These are phyloP conservation scores for Danionella dracula DNA, from an alignment of 2,797 vertebrate genomes.

Conservation along the genomic window DNA sequence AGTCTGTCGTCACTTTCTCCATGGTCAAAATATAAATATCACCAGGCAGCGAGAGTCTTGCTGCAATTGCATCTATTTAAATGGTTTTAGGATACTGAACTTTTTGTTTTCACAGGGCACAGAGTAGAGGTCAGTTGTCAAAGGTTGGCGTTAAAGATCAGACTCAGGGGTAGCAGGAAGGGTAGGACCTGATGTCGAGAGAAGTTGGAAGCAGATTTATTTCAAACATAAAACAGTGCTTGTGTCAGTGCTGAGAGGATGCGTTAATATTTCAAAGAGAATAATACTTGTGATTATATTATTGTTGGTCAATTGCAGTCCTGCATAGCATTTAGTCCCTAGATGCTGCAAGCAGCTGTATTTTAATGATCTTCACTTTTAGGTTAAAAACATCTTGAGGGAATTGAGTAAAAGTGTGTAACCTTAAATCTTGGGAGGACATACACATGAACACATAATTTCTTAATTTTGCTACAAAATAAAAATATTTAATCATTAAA, in stretches of 20 bases:
- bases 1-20: constrained; percentile 39
- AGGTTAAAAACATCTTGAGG: too few relatives aligned
- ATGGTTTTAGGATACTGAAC: neutral
- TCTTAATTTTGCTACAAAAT: too few relatives aligned
- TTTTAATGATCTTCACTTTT: too few relatives aligned
- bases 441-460: too few relatives aligned
- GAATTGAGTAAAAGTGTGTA: too few relatives aligned
- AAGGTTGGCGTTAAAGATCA: neutral
- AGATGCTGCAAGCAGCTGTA: too few relatives aligned
- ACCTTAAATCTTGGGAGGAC: too few relatives aligned
- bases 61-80: constrained; percentile 36
- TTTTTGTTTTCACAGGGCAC: neutral
- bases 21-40: constrained; percentile 46
- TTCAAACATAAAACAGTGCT: neutral
- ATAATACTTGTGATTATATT: too few relatives aligned
- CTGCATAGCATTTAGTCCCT: too few relatives aligned
- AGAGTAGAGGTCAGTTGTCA: neutral
- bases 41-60: constrained; percentile 45
- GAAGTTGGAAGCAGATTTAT: neutral
- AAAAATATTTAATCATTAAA: too few relatives aligned
- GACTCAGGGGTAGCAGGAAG: neutral
- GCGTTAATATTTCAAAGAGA: neutral
- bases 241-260: neutral
- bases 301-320: too few relatives aligned
- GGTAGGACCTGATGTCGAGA: neutral